A percentile compares a stretch with the other conserved stretches of the same genome.
Evolutionary conservation across 2,797 vertebrate genomes (phyloP).

Genomic region (Peromyscus eremicus): DNA sequence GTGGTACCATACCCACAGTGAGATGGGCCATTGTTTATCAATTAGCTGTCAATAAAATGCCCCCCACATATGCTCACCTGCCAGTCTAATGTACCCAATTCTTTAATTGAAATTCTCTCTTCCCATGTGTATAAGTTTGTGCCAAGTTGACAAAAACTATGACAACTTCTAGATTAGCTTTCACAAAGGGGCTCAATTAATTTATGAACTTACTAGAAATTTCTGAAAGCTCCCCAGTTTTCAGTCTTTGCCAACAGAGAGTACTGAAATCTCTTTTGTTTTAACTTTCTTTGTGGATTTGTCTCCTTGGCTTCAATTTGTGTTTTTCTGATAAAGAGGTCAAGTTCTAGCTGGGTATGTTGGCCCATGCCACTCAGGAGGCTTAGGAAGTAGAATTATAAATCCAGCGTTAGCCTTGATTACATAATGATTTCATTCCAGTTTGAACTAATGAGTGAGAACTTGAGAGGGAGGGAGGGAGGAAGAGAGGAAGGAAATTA

Average conservation of each 20-base stretch:
- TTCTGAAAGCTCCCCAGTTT: background rate
- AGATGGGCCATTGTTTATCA: too few species aligned
- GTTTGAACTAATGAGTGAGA: too few species aligned
- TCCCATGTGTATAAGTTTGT: too few species aligned
- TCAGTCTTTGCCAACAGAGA: background rate
- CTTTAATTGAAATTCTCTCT: too few species aligned
- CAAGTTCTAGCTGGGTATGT: background rate
- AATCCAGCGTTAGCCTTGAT: background rate
- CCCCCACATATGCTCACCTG: too few species aligned
- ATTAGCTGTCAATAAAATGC: too few species aligned
- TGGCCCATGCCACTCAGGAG: background rate
- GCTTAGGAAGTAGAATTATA: too few species aligned
- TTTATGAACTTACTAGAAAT: background rate
- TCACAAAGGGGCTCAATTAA: background rate
- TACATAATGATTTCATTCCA: background rate
- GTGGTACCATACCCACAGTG: too few species aligned
- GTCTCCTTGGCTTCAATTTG: background rate
- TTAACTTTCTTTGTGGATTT: background rate
- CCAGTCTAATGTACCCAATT: too few species aligned
- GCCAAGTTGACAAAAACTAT: too few species aligned
- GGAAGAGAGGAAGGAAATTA: background rate
- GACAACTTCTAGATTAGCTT: background rate
- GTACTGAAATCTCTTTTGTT: background rate
- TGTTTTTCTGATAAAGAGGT: background rate
- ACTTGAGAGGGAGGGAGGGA: too few species aligned